Evolutionary conservation across 2,113 vertebrate species (phyloP).

Genomic region (Sorex araneus): DNA sequence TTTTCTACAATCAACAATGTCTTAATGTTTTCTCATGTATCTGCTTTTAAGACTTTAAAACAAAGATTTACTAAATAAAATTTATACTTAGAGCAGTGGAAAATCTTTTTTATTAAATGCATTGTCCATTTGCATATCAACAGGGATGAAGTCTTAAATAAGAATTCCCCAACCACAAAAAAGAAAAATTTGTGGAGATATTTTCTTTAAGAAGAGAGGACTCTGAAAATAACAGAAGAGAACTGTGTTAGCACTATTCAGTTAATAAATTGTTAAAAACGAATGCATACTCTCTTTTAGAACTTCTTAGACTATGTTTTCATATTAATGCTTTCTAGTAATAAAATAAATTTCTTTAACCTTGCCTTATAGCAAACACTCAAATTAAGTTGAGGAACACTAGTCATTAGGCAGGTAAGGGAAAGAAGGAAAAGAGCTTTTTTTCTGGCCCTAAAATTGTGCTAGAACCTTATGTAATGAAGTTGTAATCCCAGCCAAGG

Average conservation of each 20-base stretch:
- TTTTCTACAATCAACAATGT: no score
- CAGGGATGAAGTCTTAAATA: not conserved
- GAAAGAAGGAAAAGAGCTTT: accelerated
- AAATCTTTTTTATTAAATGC: not conserved
- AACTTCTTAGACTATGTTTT: not conserved
- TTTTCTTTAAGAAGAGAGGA: not conserved
- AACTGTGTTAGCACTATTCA: not conserved
- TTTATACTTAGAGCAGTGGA: not conserved
- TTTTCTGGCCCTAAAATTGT: not conserved
- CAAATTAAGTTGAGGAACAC: not conserved
- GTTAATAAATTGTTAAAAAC: not conserved
- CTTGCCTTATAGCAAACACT: not conserved
- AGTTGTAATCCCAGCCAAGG: not conserved
- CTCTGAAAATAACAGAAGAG: not conserved
- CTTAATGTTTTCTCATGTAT: not conserved
- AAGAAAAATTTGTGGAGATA: no score
- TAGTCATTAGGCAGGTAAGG: not conserved
- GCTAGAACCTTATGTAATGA: accelerated
- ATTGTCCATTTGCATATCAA: not conserved
- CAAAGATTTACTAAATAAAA: not conserved
- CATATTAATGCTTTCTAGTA: not conserved
- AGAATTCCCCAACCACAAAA: slow-evolving; percentile 12
- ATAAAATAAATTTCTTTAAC: not conserved
- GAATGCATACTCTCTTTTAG: slow-evolving; percentile 19
- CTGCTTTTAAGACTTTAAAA: not conserved